Base-by-base conservation (phyloP, 2,888 invertebrate genomes). In the Agrotis segetum region DNA sequence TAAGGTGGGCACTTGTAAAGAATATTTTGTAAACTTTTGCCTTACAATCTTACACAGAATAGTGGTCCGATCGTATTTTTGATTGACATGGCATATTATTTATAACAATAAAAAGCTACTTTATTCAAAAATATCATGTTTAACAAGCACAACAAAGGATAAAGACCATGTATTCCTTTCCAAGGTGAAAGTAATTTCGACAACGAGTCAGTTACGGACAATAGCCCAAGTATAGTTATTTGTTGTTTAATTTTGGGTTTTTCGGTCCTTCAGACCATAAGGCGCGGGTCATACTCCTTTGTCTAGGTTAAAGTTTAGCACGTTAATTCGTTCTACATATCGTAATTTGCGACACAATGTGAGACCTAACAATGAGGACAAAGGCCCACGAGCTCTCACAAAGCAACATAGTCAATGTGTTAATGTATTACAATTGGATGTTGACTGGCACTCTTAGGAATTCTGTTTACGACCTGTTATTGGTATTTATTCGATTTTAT, bases 201-300 rank as follows among this genome's bases (percentile, higher is more conserved):
- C 1, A 49, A 46, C 24, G 1, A 67, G 34, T 14, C 49, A 50
- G 24, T 44, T 62, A 44, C 74, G 74, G 79, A 84, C 76, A 81
- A 78, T 61, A 44, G 47, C 58, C 14, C 24, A 49, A 71, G 68
- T 61, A 29, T 49, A 59, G 14, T 50, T 19, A 65, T 66, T 64
- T 49, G 19, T 61, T 17, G 17, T 63, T 68, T 55, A 67, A 71
- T 72, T 63, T 65, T 19, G 55, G 68, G 53, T 77, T 52, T 21
- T 46, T 21, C 66, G 67, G 59, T 60, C 66, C 49, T 75, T 73
- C 71, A 70, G 76, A 77, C 89, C 92, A 91, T 92, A 93, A 88
- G 92, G 92, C 83, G 90, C 84, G 65, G 84, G 87, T 88, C 40
- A 89, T 88, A 88, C 85, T 83, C 66, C 67, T 88, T 89, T 92